phyloP scores from a whole-genome alignment of 37 sponge, comb jelly and placozoan species.

The Mnemiopsis leidyi region DNA sequence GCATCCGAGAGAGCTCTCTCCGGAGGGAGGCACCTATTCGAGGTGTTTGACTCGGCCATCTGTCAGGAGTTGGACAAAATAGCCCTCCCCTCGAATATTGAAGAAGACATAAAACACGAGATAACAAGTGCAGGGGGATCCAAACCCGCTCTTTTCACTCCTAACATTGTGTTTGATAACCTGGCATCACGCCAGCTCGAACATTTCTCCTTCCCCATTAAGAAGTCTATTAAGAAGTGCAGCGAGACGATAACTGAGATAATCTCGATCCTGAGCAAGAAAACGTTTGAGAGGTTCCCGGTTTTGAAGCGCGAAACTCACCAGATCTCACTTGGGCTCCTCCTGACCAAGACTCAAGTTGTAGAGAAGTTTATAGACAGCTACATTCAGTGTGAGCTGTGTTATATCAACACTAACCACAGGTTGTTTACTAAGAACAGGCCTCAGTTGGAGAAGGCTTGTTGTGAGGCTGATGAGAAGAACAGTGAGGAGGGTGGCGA shows the following conservation, averaged over 20 bases:
- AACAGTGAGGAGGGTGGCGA: neutral
- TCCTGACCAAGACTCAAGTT: neutral
- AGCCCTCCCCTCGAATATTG: neutral
- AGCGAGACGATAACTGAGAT: neutral
- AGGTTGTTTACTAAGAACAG: neutral
- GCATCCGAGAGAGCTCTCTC: neutral
- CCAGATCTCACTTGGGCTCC: neutral
- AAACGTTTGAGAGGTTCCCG: neutral
- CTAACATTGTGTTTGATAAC: conserved; percentile 37
- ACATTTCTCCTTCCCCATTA: neutral
- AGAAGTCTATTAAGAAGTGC: conserved; percentile 17
- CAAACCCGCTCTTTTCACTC: neutral
- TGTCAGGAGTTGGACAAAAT: conserved; percentile 6
- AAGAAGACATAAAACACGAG: neutral
- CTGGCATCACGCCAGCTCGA: neutral
- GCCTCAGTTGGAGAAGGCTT: neutral
- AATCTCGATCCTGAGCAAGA: neutral
- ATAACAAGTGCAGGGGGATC: neutral
- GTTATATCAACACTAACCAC: conserved; percentile 20
- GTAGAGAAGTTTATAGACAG: conserved; percentile 2
- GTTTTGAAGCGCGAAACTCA: neutral
- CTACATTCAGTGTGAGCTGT: neutral
- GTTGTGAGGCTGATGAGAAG: neutral
- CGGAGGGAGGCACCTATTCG: neutral
- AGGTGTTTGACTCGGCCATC: neutral